A percentile compares a stretch with the other conserved stretches of the same genome.
Conservation (phyloP, 2,113 vertebrate species). For the Hipposideros armiger region DNA sequence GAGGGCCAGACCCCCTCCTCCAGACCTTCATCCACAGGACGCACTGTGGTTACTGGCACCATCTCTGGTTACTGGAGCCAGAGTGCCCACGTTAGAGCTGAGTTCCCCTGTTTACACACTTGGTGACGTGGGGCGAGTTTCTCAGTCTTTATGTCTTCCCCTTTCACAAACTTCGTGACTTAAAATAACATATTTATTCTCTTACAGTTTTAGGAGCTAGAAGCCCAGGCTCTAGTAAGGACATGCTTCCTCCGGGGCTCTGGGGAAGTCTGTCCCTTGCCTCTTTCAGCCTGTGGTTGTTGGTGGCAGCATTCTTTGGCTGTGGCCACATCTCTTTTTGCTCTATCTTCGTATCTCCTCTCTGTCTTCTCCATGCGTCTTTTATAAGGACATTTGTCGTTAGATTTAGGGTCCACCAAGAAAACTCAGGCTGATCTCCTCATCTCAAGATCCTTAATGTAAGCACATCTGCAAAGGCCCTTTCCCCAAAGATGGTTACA, state of each 20-base stretch:
- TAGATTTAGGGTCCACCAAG: not conserved
- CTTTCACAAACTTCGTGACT: not conserved
- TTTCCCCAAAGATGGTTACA: not conserved
- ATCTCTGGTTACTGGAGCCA: not conserved
- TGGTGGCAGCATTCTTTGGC: not conserved
- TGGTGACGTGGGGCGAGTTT: accelerated
- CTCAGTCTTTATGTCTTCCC: not conserved
- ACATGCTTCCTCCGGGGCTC: not conserved
- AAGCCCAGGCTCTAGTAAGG: not conserved
- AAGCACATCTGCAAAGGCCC: not conserved
- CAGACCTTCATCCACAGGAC: not conserved
- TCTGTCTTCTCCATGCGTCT: not conserved
- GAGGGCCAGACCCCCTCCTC: not conserved
- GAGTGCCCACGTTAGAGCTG: not conserved
- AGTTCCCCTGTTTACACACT: not conserved
- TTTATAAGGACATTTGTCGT: not conserved
- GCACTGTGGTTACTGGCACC: not conserved
- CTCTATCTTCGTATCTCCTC: not conserved
- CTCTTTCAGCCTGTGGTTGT: not conserved
- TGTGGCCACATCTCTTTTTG: not conserved
- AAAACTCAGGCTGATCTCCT: not conserved
- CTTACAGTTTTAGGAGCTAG: not conserved
- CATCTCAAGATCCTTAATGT: not conserved
- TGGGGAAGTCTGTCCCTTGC: not conserved
- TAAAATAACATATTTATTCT: not conserved